Conservation (phyloP, 1,140 invertebrate genomes). For the Lordiphosa stackelbergi region DNA sequence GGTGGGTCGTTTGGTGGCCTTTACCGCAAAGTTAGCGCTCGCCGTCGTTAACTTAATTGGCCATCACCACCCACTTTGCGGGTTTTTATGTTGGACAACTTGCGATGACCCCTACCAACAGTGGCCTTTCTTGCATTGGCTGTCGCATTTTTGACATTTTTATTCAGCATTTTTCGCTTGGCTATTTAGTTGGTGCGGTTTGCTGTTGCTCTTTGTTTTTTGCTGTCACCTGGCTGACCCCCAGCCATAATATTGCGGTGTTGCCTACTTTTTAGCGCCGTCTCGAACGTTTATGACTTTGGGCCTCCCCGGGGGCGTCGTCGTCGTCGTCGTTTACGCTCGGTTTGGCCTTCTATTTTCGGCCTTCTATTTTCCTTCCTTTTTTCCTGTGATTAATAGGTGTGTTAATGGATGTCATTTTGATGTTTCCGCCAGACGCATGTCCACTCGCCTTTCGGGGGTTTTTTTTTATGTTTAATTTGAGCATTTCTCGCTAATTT, state of each 20-base stretch:
- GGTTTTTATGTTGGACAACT: slow-evolving; percentile 57
- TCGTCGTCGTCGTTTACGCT: slow-evolving; percentile 24
- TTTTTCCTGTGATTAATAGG: slow-evolving; percentile 72
- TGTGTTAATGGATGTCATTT: slow-evolving; percentile 77
- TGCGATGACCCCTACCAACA: slow-evolving; percentile 27
- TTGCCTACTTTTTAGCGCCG: slow-evolving; percentile 64
- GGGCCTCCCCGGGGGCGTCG: background rate
- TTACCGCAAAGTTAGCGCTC: slow-evolving; percentile 66
- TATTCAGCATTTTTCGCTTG: slow-evolving; percentile 62
- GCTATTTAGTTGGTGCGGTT: slow-evolving; percentile 52
- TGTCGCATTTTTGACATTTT: slow-evolving; percentile 74
- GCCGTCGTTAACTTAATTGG: slow-evolving; percentile 74
- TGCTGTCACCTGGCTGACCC: slow-evolving; percentile 52
- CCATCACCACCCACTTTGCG: slow-evolving; percentile 75
- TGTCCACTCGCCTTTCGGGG: slow-evolving; percentile 27
- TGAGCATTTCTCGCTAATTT: slow-evolving; percentile 75
- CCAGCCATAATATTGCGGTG: slow-evolving; percentile 40
- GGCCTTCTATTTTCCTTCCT: slow-evolving; percentile 37
- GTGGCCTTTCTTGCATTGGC: slow-evolving; percentile 42
- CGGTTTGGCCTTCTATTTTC: slow-evolving; percentile 27
- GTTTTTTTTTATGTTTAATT: slow-evolving; percentile 69
- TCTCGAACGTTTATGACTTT: slow-evolving; percentile 21
- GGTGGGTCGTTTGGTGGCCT: slow-evolving; percentile 36
- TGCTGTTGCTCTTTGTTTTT: slow-evolving; percentile 45
- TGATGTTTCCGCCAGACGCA: slow-evolving; percentile 71